Evolutionary conservation across 2,888 invertebrate species (phyloP), one percentile per base, ranked within the genome.

Genomic region (Pseudococcus longispinus): DNA sequence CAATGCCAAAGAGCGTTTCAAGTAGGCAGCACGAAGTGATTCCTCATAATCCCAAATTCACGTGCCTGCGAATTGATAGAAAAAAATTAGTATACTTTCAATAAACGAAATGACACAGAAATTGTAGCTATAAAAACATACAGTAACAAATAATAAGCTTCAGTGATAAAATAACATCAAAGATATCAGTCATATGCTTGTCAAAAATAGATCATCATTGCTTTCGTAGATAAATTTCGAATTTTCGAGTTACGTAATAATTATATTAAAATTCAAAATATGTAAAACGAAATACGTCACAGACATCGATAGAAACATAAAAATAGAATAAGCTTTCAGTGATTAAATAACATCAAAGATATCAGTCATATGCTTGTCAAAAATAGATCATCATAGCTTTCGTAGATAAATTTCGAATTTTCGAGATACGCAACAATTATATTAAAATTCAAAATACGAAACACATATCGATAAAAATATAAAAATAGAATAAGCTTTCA

Each of bases 351-450:
- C 83, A 83, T 83, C 83, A 83, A 80, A 2, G 26, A 83, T 4
- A 83, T 83, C 83, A 83, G 51, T 51, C 83, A 83, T 51, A 83
- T 83, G 83, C 83, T 83, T 32, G 42, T 37, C 60, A 65, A 65
- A 51, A 60, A 26, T 32, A n/a, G 18, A 74, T 37, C 74, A 74
- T 74, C 74, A 74, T 26, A 37, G 74, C 74, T n/a, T 74, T 3
- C 15, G 3, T 29, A 80, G 11, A n/a, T n/a, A n/a, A n/a, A n/a
- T n/a, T n/a, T n/a, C n/a, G n/a, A n/a, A n/a, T n/a, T n/a, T n/a
- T n/a, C n/a, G n/a, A n/a, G n/a, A n/a, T n/a, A n/a, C n/a, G n/a
- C n/a, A n/a, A n/a, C n/a, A n/a, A n/a, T n/a, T n/a, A n/a, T n/a
- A n/a, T n/a, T n/a, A n/a, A n/a, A n/a, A n/a, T n/a, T n/a, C n/a